Percentiles rank a stretch among this genome's conserved stretches.
Conservation (phyloP, 1,140 invertebrate genomes). For the Cotesia glomerata region DNA sequence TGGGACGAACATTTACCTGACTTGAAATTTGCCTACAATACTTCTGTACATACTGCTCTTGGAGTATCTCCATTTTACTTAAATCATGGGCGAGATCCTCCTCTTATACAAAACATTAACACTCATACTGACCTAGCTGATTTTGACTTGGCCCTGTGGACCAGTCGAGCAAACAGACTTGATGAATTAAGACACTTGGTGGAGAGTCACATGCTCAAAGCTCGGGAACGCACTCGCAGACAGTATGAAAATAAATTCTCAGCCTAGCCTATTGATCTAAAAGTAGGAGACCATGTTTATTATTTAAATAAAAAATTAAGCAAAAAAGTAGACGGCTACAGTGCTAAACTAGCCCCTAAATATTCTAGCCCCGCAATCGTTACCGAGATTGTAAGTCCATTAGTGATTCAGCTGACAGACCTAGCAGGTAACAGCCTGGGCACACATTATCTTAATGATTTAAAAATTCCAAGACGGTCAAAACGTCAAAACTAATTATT, state of each 20-base stretch:
- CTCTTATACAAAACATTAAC: neutral
- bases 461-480: neutral
- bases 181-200: neutral
- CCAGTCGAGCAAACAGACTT: too few relatives aligned
- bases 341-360: neutral
- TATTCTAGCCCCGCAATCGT: neutral
- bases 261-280: too few relatives aligned
- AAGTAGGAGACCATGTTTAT: too few relatives aligned
- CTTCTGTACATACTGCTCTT: too few relatives aligned
- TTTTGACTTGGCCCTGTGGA: too few relatives aligned
- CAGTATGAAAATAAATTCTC: too few relatives aligned
- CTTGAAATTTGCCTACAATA: neutral
- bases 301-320: neutral
- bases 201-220: neutral
- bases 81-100: neutral
- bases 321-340: neutral
- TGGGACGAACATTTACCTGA: too few relatives aligned
- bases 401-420: neutral
- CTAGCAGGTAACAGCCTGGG: neutral
- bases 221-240: too few relatives aligned
- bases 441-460: neutral
- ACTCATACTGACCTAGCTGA: too few relatives aligned
- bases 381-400: neutral
- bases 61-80: neutral
- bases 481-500: too few relatives aligned